Conservation (phyloP, 2,797 vertebrate genomes). For the Esox lucius region DNA sequence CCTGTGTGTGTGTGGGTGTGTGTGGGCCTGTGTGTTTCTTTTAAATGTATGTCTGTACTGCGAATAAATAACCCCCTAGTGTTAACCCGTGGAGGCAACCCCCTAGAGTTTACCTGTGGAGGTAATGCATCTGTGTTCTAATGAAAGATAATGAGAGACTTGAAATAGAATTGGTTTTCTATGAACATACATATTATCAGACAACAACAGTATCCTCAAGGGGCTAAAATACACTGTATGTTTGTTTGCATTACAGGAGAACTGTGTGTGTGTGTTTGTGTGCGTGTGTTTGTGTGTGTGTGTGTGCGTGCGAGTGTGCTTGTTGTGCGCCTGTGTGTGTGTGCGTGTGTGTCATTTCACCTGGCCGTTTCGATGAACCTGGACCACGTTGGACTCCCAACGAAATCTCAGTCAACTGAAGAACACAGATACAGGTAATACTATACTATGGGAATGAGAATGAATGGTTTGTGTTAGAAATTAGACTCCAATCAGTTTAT, state of each 20-base stretch:
- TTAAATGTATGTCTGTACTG: too few species aligned
- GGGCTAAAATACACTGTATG: neutral
- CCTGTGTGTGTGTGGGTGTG: neutral
- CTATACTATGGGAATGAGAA: neutral
- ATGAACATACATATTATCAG: neutral
- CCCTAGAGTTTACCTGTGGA: neutral
- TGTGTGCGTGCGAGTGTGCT: too few species aligned
- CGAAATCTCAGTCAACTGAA: neutral
- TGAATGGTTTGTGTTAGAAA: neutral
- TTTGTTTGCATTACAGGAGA: neutral
- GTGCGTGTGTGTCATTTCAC: neutral
- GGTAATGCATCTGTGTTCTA: neutral
- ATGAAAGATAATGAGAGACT: neutral
- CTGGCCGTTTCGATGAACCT: neutral
- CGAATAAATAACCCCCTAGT: too few species aligned
- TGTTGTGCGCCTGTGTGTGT: too few species aligned
- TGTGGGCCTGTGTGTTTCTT: neutral
- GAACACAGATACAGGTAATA: neutral
- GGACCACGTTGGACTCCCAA: neutral
- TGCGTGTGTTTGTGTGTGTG: too few species aligned
- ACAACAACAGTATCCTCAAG: neutral
- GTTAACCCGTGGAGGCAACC: neutral
- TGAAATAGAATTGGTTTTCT: neutral
- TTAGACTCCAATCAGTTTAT: too few species aligned
- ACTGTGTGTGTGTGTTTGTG: too few species aligned